These are phyloP conservation scores for Linyphia triangularis DNA, from an alignment of 2,888 invertebrate species.

Conservation along the genomic window DNA sequence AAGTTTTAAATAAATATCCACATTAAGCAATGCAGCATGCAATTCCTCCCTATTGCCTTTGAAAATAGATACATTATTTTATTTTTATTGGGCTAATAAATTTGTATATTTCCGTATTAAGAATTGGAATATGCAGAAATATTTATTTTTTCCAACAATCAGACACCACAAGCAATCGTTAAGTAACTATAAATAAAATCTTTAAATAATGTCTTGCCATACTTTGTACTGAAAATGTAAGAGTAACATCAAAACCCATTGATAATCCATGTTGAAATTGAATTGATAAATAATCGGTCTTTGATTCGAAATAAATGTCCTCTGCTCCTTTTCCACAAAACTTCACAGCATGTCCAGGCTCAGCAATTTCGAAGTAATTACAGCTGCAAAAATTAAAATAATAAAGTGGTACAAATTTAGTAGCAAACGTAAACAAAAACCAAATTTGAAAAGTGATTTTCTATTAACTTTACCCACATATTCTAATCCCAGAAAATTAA, in stretches of 20 bases:
- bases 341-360: slow-evolving; percentile 31
- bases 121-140: too few species aligned
- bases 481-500: too few species aligned
- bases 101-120: too few species aligned
- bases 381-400: slow-evolving; percentile 38
- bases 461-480: too few species aligned
- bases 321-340: slow-evolving; percentile 28
- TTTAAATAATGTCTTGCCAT: slow-evolving; percentile 8
- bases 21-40: too few species aligned
- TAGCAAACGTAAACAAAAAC: background rate
- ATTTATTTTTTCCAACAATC: too few species aligned
- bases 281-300: slow-evolving; percentile 31
- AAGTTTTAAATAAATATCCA: too few species aligned
- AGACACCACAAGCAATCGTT: too few species aligned
- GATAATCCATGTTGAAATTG: slow-evolving; percentile 30
- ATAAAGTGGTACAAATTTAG: background rate
- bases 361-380: slow-evolving; percentile 67
- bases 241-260: slow-evolving; percentile 52
- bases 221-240: slow-evolving; percentile 50
- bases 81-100: too few species aligned
- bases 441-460: too few species aligned
- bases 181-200: background rate
- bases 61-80: too few species aligned
- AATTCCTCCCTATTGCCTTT: too few species aligned
- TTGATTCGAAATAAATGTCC: slow-evolving; percentile 46